Evolutionary conservation across 1,140 invertebrate genomes (phyloP).

Genomic region (Drosophila ananassae): DNA sequence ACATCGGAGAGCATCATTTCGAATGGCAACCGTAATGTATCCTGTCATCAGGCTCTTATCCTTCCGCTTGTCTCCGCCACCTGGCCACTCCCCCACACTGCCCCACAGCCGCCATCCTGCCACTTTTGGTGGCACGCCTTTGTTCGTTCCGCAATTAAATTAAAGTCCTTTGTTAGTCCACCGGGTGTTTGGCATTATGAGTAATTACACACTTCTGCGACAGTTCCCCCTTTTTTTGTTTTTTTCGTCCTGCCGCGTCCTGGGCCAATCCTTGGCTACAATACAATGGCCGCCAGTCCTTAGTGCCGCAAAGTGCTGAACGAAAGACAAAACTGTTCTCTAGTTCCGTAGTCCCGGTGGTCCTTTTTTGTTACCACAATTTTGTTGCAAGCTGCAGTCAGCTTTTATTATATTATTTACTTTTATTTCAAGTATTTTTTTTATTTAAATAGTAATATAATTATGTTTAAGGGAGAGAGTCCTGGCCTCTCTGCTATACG

Average conservation of each 20-base stretch:
- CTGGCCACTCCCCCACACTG: not conserved
- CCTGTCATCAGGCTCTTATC: slow-evolving; percentile 52
- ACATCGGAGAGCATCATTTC: not conserved
- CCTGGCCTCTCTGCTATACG: too few species aligned
- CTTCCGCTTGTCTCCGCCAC: slow-evolving; percentile 11
- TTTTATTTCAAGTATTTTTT: too few species aligned
- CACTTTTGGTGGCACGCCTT: slow-evolving; percentile 27
- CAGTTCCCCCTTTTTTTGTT: slow-evolving; percentile 25
- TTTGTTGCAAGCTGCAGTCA: not conserved
- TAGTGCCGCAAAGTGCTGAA: slow-evolving; percentile 29
- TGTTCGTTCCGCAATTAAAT: slow-evolving; percentile 56
- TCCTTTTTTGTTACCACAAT: not conserved
- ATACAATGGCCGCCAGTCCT: slow-evolving; percentile 24
- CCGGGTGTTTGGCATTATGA: slow-evolving; percentile 46
- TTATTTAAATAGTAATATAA: too few species aligned
- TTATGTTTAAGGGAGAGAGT: too few species aligned
- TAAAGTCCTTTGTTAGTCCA: slow-evolving; percentile 48
- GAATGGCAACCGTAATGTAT: slow-evolving; percentile 52
- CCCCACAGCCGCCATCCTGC: not conserved
- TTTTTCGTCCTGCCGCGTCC: too few species aligned
- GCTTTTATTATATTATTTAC: too few species aligned
- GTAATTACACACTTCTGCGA: slow-evolving; percentile 51
- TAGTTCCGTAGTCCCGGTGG: not conserved
- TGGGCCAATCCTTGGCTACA: slow-evolving; percentile 2
- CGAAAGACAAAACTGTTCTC: slow-evolving; percentile 4